Evolutionary conservation across 2,113 vertebrate species (phyloP), one percentile per base, ranked within the genome.

Genomic region (Austrofundulus limnaeus): DNA sequence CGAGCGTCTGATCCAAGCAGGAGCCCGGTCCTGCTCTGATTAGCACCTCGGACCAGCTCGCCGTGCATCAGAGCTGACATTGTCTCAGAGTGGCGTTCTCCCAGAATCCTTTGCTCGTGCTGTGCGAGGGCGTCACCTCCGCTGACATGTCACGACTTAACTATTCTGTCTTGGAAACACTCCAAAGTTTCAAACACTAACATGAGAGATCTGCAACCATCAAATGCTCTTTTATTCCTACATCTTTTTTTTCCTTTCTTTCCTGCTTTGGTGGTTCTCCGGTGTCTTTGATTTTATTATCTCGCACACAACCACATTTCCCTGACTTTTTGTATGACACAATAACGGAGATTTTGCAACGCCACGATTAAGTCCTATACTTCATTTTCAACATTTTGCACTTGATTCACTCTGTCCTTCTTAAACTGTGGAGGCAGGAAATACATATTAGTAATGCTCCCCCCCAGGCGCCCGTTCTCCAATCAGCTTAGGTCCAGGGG

Each of bases 1-100:
- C 75, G 80, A 83, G 82, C 71, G 80, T 80, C 83, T 84, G 87
- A 87, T 84, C 80, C 77, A 80, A 80, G 82, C 86, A 76, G 80
- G 80, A 82, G 82, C 75, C 78, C 59, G 78, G 84, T 77, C 77
- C 91, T 92, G 93, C 94, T 94, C 94, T 95, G 94, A 94, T 95
- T 95, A 94, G 94, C 94, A 94, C 94, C 94, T 95, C 93, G 94
- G 91, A 93, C 92, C 91, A 92, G 90, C 92, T 92, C n/a, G 83
- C 94, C 93, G 93, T 92, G 94, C 94, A 92, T 94, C 94, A 93
- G 93, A 94, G 94, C 94, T 94, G 94, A 94, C 94, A 93, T 91
- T 93, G 92, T 94, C 94, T 93, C 92, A 90, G 94, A 95, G 94
- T 94, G 93, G 88, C 93, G 94, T 93, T 93, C 92, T 93, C 93